A percentile compares a stretch with the other conserved stretches of the same genome.
These are phyloP conservation scores for Endotricha flammealis DNA, from an alignment of 2,888 invertebrate species.

Conservation along the genomic window DNA sequence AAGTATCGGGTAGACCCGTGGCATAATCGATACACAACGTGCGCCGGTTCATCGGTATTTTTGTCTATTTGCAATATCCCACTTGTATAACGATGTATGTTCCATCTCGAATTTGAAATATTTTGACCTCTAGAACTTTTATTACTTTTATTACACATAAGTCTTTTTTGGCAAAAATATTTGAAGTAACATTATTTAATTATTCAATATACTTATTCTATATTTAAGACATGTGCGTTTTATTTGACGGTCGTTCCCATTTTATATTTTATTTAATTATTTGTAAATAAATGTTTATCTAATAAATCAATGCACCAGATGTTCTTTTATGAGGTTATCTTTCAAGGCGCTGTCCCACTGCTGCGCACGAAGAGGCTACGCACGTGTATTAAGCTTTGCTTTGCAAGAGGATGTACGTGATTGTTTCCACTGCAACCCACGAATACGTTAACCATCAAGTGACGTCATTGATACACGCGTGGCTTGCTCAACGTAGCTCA, in stretches of 20 bases:
- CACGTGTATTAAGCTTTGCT: too few relatives aligned
- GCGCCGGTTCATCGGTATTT: slow-evolving; percentile 36
- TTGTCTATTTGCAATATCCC: slow-evolving; percentile 48
- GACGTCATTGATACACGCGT: too few relatives aligned
- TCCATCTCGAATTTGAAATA: slow-evolving; percentile 65
- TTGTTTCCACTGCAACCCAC: too few relatives aligned
- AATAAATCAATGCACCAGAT: slow-evolving; percentile 11
- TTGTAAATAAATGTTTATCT: slow-evolving; percentile 13
- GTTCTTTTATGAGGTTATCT: background rate
- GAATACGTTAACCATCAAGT: too few relatives aligned
- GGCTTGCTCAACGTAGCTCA: too few relatives aligned
- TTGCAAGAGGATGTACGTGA: too few relatives aligned
- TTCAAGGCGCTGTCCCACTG: too few relatives aligned
- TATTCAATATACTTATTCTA: slow-evolving; percentile 79
- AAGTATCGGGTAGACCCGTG: slow-evolving; percentile 38
- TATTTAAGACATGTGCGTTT: slow-evolving; percentile 65
- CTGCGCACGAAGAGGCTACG: too few relatives aligned
- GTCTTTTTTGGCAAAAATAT: slow-evolving; percentile 75
- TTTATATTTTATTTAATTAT: background rate
- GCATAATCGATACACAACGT: slow-evolving; percentile 40
- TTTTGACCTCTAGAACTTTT: slow-evolving; percentile 68
- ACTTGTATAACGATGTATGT: slow-evolving; percentile 45
- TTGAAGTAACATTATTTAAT: slow-evolving; percentile 78
- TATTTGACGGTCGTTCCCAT: slow-evolving; percentile 30
- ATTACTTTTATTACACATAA: slow-evolving; percentile 75